Evolutionary conservation across 35 echinoderm and acorn worm species (phyloP).

Genomic region (Apostichopus japonicus): DNA sequence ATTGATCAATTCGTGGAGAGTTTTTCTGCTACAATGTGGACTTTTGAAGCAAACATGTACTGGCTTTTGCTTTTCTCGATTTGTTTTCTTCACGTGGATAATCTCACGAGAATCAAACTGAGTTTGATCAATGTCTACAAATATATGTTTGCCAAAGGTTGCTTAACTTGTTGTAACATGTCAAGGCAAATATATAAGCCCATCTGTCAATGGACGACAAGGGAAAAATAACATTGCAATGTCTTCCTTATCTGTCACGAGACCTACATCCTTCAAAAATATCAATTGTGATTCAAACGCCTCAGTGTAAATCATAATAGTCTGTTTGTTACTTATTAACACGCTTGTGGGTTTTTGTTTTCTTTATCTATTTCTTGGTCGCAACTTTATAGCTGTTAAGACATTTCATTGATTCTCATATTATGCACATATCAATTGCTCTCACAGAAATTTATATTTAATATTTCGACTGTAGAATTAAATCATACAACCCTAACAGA

Average conservation of each 20-base stretch:
- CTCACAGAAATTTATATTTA: background rate
- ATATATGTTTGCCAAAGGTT: too few species aligned
- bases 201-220: too few species aligned
- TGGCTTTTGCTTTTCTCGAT: too few species aligned
- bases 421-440: constrained; percentile 4
- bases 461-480: background rate
- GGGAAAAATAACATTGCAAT: too few species aligned
- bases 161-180: too few species aligned
- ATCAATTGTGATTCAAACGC: background rate
- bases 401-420: background rate
- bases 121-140: too few species aligned
- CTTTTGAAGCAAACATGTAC: too few species aligned
- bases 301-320: background rate
- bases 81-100: too few species aligned
- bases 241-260: background rate
- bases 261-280: background rate
- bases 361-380: background rate
- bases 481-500: background rate
- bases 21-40: too few species aligned
- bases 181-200: too few species aligned
- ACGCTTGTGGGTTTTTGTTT: background rate
- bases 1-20: too few species aligned
- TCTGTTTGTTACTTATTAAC: background rate
- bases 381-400: background rate
- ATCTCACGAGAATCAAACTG: too few species aligned